A percentile compares a stretch with the other conserved stretches of the same genome.
These are phyloP conservation scores for Saimiri boliviensis DNA, from an alignment of 2,113 vertebrate genomes.

Conservation along the genomic window DNA sequence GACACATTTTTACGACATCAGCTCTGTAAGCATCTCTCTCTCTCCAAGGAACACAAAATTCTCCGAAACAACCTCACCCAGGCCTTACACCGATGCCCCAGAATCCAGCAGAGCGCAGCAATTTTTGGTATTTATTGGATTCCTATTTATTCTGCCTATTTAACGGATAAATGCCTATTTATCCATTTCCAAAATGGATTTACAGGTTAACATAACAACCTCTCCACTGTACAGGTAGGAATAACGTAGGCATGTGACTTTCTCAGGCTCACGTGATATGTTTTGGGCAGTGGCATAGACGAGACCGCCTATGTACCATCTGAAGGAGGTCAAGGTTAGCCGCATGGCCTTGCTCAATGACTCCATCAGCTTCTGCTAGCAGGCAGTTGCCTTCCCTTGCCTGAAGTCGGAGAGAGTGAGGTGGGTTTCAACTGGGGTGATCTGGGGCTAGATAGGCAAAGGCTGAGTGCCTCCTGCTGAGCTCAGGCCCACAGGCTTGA, in stretches of 20 bases:
- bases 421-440: neutral
- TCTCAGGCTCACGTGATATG: neutral
- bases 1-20: conserved; percentile 16
- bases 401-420: neutral
- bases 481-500: neutral
- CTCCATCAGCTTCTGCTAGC: neutral
- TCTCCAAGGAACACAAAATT: conserved; percentile 46
- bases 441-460: neutral
- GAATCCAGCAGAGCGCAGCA: neutral
- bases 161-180: too few species aligned
- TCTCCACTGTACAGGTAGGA: neutral
- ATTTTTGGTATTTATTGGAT: neutral
- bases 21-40: conserved; percentile 19
- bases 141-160: neutral
- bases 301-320: neutral
- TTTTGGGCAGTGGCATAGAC: neutral
- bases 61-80: neutral
- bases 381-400: neutral
- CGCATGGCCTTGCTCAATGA: neutral
- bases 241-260: neutral
- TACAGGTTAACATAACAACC: neutral
- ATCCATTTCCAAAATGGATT: neutral
- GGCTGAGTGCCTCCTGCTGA: conserved; percentile 35
- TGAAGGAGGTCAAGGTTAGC: neutral
- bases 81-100: neutral